Evolutionary conservation across 1,140 invertebrate species (phyloP).

Genomic region (Phymastichus coffea): DNA sequence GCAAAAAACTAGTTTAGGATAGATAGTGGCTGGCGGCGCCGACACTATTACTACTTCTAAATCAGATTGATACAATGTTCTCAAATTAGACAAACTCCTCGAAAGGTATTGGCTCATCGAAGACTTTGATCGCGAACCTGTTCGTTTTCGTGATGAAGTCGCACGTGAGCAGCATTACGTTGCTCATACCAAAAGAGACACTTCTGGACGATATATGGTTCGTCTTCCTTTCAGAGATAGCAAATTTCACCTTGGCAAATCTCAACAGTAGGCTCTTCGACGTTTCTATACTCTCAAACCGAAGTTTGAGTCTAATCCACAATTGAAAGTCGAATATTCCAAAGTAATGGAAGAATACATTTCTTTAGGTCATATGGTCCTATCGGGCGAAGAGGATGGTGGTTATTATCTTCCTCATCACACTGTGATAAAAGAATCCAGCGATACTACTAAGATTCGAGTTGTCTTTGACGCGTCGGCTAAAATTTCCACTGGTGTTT

Average conservation of each 20-base stretch:
- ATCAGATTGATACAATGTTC: neutral
- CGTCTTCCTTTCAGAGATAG: slow-evolving; percentile 61
- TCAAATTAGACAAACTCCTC: neutral
- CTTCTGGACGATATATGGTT: slow-evolving; percentile 45
- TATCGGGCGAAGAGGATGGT: no score
- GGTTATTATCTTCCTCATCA: slow-evolving; percentile 31
- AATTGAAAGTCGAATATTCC: no score
- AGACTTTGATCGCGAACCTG: neutral
- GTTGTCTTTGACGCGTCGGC: neutral
- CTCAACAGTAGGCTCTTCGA: slow-evolving; percentile 69
- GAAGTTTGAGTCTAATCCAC: no score
- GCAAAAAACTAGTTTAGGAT: neutral
- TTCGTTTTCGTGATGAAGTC: neutral
- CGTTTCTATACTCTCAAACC: no score
- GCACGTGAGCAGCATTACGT: neutral
- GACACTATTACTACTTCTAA: neutral
- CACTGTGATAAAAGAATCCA: neutral
- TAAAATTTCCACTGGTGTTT: neutral
- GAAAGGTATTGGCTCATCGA: neutral
- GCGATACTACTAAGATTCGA: no score
- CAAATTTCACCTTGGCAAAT: slow-evolving; percentile 61
- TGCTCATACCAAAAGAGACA: neutral
- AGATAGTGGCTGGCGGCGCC: neutral
- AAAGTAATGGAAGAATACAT: no score
- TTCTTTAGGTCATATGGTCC: no score